Evolutionary conservation across 2,888 invertebrate genomes (phyloP), one percentile per base, ranked within the genome.

Genomic region (Ichneumon xanthorius): DNA sequence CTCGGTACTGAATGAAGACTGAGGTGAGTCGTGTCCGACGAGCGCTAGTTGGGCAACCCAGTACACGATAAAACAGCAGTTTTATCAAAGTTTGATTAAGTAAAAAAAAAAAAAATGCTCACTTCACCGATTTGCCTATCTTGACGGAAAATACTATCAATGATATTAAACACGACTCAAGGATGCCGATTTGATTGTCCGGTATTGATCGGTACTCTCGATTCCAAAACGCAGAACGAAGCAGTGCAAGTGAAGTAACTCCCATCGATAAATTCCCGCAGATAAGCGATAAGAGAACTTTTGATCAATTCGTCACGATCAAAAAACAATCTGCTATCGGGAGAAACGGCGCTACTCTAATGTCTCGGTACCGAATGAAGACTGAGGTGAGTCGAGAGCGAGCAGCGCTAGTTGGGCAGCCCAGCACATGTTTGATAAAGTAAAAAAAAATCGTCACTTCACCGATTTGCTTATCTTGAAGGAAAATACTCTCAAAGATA

Each of bases 361-460:
- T 82, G 82, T 80, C 55, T 72, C 80, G 77, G 80, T 80, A 80
- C 85, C 85, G 75, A 68, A 83, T 70, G 73, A 86, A 83, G 86
- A 83, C 80, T 80, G 86, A 86, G 83, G 80, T 73, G 77, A 82
- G 80, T 48, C 16, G 55, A 37, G 73, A 86, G 19, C 81, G 81
- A 73, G 67, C 67, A 79, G 65, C 37, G 67, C 73, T 48, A 63
- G 82, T 55, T 77, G 73, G 82, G 63, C 67, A 77, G 58, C 48
- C 76, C 70, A 70, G 65, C 14, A 22, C 58, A 50, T 50, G 16
- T 73, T 78, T 76, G 76, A 73, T 73, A 40, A 16, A n/a, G n/a
- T n/a, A n/a, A n/a, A n/a, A 37, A 37, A 37, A 37, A 37, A 37
- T 40, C 0, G 11, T 2, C 40, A 40, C 9, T 40, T 11, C 40